phyloP scores from a whole-genome alignment of 2,888 invertebrate genomes.

The Phyto melanocephala region DNA sequence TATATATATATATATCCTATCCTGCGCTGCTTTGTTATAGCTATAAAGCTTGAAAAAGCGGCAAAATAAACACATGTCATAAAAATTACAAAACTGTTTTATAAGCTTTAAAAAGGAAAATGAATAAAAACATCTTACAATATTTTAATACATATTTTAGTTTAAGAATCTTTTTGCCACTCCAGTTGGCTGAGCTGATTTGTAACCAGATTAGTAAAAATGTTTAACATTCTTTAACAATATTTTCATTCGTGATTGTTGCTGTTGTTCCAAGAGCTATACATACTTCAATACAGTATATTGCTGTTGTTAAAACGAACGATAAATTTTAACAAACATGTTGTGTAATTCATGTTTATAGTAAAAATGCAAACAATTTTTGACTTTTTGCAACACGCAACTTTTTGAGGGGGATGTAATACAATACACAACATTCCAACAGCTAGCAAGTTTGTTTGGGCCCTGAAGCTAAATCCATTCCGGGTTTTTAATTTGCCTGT shows the following conservation, averaged over 20 bases:
- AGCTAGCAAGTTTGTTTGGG: background rate
- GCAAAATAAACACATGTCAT: slow-evolving; percentile 3
- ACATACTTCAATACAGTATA: no score
- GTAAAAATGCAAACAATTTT: slow-evolving; percentile 53
- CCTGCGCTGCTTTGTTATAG: no score
- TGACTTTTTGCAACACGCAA: slow-evolving; percentile 48
- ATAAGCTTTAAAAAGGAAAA: slow-evolving; percentile 55
- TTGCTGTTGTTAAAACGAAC: slow-evolving; percentile 23
- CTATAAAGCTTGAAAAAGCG: no score
- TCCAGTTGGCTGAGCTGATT: slow-evolving; percentile 46
- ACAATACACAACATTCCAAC: slow-evolving; percentile 21
- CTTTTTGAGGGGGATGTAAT: slow-evolving; percentile 3
- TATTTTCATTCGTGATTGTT: slow-evolving; percentile 62
- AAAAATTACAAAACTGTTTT: slow-evolving; percentile 48
- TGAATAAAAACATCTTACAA: slow-evolving; percentile 36
- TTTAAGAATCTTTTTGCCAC: slow-evolving; percentile 33
- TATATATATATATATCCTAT: no score
- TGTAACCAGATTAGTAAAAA: slow-evolving; percentile 53
- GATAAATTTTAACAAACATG: slow-evolving; percentile 46
- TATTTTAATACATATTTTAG: background rate
- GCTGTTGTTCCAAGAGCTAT: slow-evolving; percentile 42
- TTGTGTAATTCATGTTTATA: slow-evolving; percentile 50
- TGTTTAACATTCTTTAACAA: slow-evolving; percentile 36
- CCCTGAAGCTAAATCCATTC: background rate
- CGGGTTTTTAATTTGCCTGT: background rate